A percentile compares a stretch with the other conserved stretches of the same genome.
phyloP scores from a whole-genome alignment of 92 coral and sea anemone species.

The Zoanthus sansibaricus region DNA sequence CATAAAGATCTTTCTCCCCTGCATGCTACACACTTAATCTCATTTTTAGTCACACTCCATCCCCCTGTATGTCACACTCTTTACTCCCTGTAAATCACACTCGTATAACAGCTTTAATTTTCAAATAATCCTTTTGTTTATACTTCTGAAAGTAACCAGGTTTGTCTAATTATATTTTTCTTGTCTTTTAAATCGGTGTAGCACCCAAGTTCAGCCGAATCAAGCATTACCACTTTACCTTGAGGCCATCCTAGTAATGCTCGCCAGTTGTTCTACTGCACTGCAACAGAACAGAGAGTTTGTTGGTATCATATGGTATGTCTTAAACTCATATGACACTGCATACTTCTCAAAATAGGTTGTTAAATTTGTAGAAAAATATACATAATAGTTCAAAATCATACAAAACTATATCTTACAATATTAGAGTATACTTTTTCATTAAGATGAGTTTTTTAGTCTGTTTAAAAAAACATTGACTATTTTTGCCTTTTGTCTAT shows the following conservation, averaged over 20 bases:
- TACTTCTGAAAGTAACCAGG: not conserved
- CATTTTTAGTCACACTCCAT: not conserved
- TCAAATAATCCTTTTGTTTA: too few relatives aligned
- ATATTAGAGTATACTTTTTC: too few relatives aligned
- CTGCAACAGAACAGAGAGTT: conserved; percentile 93
- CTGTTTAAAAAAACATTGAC: too few relatives aligned
- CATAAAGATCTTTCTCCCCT: not conserved
- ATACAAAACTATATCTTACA: too few relatives aligned
- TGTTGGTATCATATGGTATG: conserved; percentile 94
- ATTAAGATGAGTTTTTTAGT: too few relatives aligned
- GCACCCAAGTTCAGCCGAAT: conserved; percentile 76
- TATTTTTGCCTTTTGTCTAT: too few relatives aligned
- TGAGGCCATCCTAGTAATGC: conserved; percentile 94
- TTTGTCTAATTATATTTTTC: not conserved
- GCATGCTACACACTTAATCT: not conserved
- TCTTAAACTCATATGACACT: not conserved
- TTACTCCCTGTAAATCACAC: not conserved
- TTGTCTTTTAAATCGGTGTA: conserved; percentile 2
- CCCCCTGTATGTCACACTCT: not conserved
- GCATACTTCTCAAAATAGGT: not conserved
- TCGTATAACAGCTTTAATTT: too few relatives aligned
- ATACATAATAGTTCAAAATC: too few relatives aligned
- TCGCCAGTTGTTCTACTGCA: conserved; percentile 89
- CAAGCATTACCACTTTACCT: conserved; percentile 94
- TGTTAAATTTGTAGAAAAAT: too few relatives aligned